Evolutionary conservation across 2,113 vertebrate species (phyloP).

Genomic region (Rostratula benghalensis): DNA sequence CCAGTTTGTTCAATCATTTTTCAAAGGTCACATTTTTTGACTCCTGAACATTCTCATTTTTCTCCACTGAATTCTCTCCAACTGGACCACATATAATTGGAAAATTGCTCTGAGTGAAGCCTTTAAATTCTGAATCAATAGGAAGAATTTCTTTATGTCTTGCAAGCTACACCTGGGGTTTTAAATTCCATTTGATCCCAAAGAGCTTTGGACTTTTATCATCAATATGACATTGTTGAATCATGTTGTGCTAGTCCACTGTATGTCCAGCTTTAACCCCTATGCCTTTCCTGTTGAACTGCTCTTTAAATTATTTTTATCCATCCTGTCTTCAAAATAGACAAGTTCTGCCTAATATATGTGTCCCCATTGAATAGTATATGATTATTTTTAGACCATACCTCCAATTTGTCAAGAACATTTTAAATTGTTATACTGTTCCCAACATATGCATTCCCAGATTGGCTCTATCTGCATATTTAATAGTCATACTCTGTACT

Average conservation of each 20-base stretch:
- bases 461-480: background rate
- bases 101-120: slow-evolving; percentile 29
- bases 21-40: background rate
- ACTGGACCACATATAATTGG: slow-evolving; percentile 12
- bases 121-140: slow-evolving; percentile 46
- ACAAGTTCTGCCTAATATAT: background rate
- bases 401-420: background rate
- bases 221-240: background rate
- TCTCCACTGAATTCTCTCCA: slow-evolving; percentile 4
- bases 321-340: background rate
- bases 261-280: background rate
- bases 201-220: background rate
- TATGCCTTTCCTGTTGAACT: background rate
- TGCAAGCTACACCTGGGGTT: background rate
- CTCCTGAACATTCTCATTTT: background rate
- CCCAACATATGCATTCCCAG: background rate
- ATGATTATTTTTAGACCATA: background rate
- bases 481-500: background rate
- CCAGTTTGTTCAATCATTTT: background rate
- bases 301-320: background rate
- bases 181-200: slow-evolving; percentile 2
- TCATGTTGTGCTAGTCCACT: background rate
- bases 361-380: background rate
- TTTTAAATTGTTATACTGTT: background rate
- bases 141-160: slow-evolving; percentile 16